phyloP scores from a whole-genome alignment of 2,888 invertebrate genomes.

The Torymus tubicola region DNA sequence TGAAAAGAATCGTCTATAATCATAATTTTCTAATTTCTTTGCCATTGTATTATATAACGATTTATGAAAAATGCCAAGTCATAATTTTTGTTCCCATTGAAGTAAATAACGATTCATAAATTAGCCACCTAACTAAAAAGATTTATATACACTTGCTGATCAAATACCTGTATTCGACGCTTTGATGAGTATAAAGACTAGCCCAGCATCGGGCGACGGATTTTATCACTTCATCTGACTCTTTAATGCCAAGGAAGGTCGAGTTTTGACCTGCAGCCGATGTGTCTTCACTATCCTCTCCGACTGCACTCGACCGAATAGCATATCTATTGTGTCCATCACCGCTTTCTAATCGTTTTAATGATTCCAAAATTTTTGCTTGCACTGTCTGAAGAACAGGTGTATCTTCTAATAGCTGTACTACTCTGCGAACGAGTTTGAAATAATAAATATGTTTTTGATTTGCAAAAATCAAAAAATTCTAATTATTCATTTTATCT shows the following conservation, averaged over 20 bases:
- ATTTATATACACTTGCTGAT: too few relatives aligned
- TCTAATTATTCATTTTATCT: too few relatives aligned
- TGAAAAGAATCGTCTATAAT: not conserved
- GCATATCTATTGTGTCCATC: slow-evolving; percentile 77
- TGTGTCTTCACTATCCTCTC: slow-evolving; percentile 88
- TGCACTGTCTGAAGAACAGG: slow-evolving; percentile 74
- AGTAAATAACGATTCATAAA: not conserved
- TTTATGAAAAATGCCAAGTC: too few relatives aligned
- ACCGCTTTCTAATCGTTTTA: slow-evolving; percentile 65
- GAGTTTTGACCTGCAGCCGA: slow-evolving; percentile 92
- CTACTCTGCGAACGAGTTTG: slow-evolving; percentile 73
- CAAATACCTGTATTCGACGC: slow-evolving; percentile 85
- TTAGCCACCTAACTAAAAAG: not conserved
- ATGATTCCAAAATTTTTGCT: slow-evolving; percentile 66
- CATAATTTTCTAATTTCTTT: not conserved
- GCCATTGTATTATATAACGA: too few relatives aligned
- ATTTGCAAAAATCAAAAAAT: too few relatives aligned
- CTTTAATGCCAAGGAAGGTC: slow-evolving; percentile 84
- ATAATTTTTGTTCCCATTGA: not conserved
- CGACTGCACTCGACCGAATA: slow-evolving; percentile 84
- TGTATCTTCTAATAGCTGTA: slow-evolving; percentile 75
- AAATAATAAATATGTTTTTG: too few relatives aligned
- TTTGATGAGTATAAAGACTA: slow-evolving; percentile 86
- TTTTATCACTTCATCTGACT: slow-evolving; percentile 78
- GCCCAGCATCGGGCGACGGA: slow-evolving; percentile 88